Conservation (phyloP, 2,888 invertebrate genomes). For the Nematopogon swammerdamellus region DNA sequence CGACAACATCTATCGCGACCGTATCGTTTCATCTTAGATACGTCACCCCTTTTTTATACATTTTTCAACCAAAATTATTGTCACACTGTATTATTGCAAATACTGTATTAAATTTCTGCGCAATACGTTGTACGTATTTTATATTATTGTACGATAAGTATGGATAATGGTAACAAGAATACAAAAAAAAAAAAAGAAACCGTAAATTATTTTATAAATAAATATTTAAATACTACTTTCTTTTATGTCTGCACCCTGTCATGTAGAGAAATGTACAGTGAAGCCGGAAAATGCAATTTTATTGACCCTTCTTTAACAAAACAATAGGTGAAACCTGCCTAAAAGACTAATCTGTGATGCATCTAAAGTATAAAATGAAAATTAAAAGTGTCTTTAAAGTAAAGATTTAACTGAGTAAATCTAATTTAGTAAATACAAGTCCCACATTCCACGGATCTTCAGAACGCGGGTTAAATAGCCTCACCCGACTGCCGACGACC, state of each 20-base stretch:
- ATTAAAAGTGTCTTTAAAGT: too few relatives aligned
- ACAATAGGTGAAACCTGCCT: too few relatives aligned
- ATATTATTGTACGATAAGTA: slow-evolving; percentile 52
- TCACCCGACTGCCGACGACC: too few relatives aligned
- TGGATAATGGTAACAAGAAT: slow-evolving; percentile 39
- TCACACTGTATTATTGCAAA: slow-evolving; percentile 47
- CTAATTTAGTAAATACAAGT: too few relatives aligned
- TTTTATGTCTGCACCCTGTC: not conserved
- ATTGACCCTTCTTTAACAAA: too few relatives aligned
- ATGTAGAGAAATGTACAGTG: too few relatives aligned
- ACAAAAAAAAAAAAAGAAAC: slow-evolving; percentile 31
- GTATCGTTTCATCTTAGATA: slow-evolving; percentile 36
- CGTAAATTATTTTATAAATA: slow-evolving; percentile 53
- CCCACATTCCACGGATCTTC: too few relatives aligned
- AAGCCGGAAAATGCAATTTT: too few relatives aligned
- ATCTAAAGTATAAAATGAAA: too few relatives aligned
- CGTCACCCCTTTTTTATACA: slow-evolving; percentile 49
- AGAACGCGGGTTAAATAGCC: too few relatives aligned
- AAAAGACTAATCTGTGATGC: too few relatives aligned
- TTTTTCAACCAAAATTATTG: slow-evolving; percentile 29
- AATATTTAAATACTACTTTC: slow-evolving; percentile 33
- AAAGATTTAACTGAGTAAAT: too few relatives aligned
- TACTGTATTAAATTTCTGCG: slow-evolving; percentile 39
- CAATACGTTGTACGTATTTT: slow-evolving; percentile 14
- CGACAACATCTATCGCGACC: slow-evolving; percentile 13